Evolutionary conservation across 1,140 invertebrate genomes (phyloP).

Genomic region (Drosophila oshimai): DNA sequence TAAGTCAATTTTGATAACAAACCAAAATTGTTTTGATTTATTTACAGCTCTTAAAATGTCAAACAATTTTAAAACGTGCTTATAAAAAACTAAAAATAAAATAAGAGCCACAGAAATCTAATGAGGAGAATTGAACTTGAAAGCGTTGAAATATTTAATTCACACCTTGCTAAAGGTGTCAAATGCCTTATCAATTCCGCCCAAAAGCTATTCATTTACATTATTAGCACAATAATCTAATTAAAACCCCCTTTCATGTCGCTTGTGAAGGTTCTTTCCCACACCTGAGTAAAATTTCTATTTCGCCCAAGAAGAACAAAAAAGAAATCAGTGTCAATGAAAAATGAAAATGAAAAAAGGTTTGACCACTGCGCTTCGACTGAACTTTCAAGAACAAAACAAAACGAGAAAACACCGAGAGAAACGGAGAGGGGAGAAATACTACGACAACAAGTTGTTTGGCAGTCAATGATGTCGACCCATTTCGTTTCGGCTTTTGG

Average conservation of each 20-base stretch:
- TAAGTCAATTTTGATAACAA: no score
- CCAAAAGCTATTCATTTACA: background rate
- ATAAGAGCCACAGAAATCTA: background rate
- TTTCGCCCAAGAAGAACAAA: slow-evolving; percentile 50
- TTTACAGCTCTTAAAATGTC: no score
- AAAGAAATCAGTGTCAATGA: slow-evolving; percentile 76
- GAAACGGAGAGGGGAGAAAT: slow-evolving; percentile 2
- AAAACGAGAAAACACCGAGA: slow-evolving; percentile 24
- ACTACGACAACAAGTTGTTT: slow-evolving; percentile 38
- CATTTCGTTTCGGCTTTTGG: slow-evolving; percentile 54
- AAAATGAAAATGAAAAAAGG: slow-evolving; percentile 76
- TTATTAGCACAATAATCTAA: slow-evolving; percentile 1
- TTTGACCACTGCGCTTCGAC: slow-evolving; percentile 36
- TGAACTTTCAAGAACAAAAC: slow-evolving; percentile 62
- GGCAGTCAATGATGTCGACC: slow-evolving; percentile 64
- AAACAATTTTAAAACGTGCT: no score
- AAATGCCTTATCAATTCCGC: background rate
- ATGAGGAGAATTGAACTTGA: background rate
- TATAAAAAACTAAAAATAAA: background rate
- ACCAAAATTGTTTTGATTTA: no score
- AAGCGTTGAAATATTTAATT: background rate
- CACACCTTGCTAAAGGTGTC: background rate
- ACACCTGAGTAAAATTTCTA: slow-evolving; percentile 23
- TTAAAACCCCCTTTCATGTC: slow-evolving; percentile 10
- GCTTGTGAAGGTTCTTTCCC: slow-evolving; percentile 30